Evolutionary conservation across 2,888 invertebrate species (phyloP), one percentile per base, ranked within the genome.

Genomic region (Drosophila infuscata): DNA sequence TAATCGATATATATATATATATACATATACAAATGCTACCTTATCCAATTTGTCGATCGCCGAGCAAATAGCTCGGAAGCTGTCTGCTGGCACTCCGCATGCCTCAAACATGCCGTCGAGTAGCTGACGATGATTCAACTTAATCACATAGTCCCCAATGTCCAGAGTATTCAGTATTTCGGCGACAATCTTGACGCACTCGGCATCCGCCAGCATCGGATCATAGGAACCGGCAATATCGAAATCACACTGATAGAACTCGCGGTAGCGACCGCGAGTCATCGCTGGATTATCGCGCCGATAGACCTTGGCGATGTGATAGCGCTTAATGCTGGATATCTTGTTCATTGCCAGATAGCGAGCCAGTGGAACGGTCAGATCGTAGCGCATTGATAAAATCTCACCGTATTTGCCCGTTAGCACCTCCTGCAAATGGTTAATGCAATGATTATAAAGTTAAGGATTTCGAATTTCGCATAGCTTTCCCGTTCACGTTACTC

Each of bases 191-290:
- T 97, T 96, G 0, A 99, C 95, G 92, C 99, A 99, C 93, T 99
- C 99, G 0, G 97, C 97, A 93, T 99, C 99, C 0, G 99, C 98
- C 59, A 99, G 94, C 99, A 99, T 99, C 0, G 96, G 95, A 93
- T 99, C 99, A 91, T 97, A 99, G 70, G 96, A 95, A 25, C 99
- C 99, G 59, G 99, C 99, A 91, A 99, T 99, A 93, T 99, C 99
- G 93, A 99, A 99, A 95, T 99, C 99, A 94, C 99, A 99, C 94
- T 99, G 99, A 94, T 98, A 99, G 94, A 99, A 99, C 93, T 99
- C 99, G 80, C 99, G 95, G 92, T 98, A 99, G 82, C 99, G 95
- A 33, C 99, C 99, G 92, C 96, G 95, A 0, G 98, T 97, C 95
- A 99, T 99, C 0, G 99, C 97, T 3, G 99, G 99, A 93, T 99